Evolutionary conservation across 2,888 invertebrate species (phyloP), one percentile per base, ranked within the genome.

Genomic region (Caenorhabditis drosophilae): DNA sequence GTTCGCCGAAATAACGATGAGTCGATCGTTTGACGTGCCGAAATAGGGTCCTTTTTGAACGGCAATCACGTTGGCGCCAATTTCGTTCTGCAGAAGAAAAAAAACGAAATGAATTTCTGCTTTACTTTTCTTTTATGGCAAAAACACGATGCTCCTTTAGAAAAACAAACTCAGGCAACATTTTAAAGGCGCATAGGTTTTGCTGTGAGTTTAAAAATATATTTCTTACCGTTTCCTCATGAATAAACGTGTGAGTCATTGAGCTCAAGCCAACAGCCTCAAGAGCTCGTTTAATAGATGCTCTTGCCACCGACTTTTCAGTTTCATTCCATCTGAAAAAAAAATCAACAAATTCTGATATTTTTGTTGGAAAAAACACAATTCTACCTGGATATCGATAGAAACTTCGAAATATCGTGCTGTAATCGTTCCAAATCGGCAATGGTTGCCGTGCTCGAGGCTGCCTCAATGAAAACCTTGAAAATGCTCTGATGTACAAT

Each of bases 1-100:
- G 38, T 74, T 74, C 1, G 74, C 74, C 2, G 60, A 58, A 9
- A 74, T 20, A 9, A 74, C 40, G n/a, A 70, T 45, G 36, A 72
- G 45, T 36, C 53, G 46, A 40, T 74, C 74, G n/a, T 62, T 61
- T 9, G 59, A 36, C 0, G 71, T 70, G 7, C 69, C 74, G 22
- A 66, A 71, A 38, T 62, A 42, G 12, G 67, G 61, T 3, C 74
- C 67, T 26, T 63, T 58, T 42, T 70, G 71, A 0, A 74, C 64
- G 0, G 74, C 64, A 35, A 74, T 70, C 36, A 74, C 64, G 36
- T 74, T 74, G 18, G 61, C 59, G 22, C 74, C 74, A 12, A 72
- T 60, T 51, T 69, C 68, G 52, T 67, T 58, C 73, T 73, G 40
- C 22, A 61, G 61, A 18, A n/a, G 9, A 4, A n/a, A n/a, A n/a